phyloP scores from a whole-genome alignment of 2,797 vertebrate species.

The Argya squamiceps region DNA sequence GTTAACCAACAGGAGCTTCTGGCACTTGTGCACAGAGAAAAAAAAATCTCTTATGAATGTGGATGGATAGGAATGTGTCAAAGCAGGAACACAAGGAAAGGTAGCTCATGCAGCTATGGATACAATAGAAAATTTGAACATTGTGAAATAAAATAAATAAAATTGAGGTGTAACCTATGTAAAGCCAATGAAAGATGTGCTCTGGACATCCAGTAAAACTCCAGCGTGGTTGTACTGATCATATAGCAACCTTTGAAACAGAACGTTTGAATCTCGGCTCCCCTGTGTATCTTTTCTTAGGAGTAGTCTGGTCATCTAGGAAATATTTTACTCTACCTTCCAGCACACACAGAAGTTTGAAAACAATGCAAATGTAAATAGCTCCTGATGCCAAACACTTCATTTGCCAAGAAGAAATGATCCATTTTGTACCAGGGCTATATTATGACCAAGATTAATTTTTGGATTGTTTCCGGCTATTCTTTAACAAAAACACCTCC shows the following conservation, averaged over 20 bases:
- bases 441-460: neutral
- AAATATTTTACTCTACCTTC: neutral
- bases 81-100: neutral
- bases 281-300: neutral
- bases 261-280: neutral
- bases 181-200: neutral
- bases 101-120: neutral
- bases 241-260: neutral
- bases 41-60: neutral
- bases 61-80: neutral
- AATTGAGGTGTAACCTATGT: neutral
- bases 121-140: neutral
- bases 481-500: neutral
- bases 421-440: neutral
- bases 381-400: neutral
- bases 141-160: neutral
- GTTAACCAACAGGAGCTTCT: neutral
- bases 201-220: neutral
- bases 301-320: neutral
- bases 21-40: neutral
- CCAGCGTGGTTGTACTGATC: neutral
- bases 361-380: neutral
- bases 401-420: neutral
- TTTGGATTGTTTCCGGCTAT: neutral
- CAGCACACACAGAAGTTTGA: neutral